These are phyloP conservation scores for Xanthia togata DNA, from an alignment of 2,888 invertebrate species.

Conservation along the genomic window DNA sequence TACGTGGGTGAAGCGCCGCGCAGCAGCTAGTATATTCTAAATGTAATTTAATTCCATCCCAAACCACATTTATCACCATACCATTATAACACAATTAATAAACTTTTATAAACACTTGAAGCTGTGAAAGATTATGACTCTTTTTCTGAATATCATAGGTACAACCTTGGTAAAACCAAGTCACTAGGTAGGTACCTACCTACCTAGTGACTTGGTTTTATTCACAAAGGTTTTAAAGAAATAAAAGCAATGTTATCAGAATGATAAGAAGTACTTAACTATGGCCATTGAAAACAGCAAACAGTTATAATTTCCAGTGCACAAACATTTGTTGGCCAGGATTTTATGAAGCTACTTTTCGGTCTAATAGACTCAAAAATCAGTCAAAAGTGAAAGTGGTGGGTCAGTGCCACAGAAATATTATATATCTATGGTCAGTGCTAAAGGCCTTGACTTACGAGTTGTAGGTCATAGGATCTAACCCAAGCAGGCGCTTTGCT, in stretches of 20 bases:
- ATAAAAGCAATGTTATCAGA: constrained; percentile 19
- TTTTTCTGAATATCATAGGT: neutral
- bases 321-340: neutral
- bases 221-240: constrained; percentile 6
- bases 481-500: too few species aligned
- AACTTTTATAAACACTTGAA: constrained; percentile 18
- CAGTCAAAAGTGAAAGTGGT: too few species aligned
- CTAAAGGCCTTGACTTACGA: too few species aligned
- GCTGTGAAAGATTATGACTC: neutral
- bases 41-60: neutral
- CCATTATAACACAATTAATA: neutral
- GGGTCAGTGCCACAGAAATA: too few species aligned
- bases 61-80: neutral
- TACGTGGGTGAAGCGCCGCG: too few species aligned
- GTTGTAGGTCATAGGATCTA: too few species aligned
- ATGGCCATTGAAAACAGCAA: neutral
- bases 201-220: neutral
- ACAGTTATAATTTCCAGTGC: too few species aligned
- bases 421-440: too few species aligned
- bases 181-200: too few species aligned
- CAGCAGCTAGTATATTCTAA: too few species aligned
- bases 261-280: neutral
- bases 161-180: too few species aligned
- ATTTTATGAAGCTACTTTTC: neutral
- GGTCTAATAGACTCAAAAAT: neutral